A percentile compares a stretch with the other conserved stretches of the same genome.
Evolutionary conservation across 1,140 invertebrate genomes (phyloP).

Genomic region (Drosophila subobscura): DNA sequence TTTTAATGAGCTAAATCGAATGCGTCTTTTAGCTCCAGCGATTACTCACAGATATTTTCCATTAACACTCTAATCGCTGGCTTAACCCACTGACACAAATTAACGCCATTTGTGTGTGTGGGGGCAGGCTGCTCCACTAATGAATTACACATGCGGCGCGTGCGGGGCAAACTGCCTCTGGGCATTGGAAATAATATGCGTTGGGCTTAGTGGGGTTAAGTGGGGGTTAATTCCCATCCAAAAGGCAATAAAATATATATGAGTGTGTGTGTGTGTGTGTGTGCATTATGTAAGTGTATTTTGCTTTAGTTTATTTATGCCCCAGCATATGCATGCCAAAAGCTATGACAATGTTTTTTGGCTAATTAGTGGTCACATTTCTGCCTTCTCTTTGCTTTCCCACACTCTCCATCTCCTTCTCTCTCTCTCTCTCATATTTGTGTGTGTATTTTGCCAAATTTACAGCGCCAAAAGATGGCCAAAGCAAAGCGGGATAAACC

Average conservation of each 20-base stretch:
- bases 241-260: conserved; percentile 35
- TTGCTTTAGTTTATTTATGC: conserved; percentile 9
- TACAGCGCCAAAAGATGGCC: conserved; percentile 35
- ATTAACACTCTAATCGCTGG: conserved; percentile 25
- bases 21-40: neutral
- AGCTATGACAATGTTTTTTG: conserved; percentile 44
- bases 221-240: conserved; percentile 8
- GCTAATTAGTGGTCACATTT: conserved; percentile 49
- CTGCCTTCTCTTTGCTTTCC: too few species aligned
- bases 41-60: conserved; percentile 33
- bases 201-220: neutral
- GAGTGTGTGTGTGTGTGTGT: neutral
- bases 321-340: conserved; percentile 4
- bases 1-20: conserved; percentile 12
- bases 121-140: conserved; percentile 5
- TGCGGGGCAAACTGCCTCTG: too few species aligned
- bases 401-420: neutral
- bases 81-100: conserved; percentile 34
- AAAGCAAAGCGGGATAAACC: conserved; percentile 37
- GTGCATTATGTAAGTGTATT: neutral
- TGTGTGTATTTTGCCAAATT: conserved; percentile 22
- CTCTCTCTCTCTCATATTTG: neutral
- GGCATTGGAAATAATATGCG: too few species aligned
- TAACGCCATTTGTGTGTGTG: conserved; percentile 17
- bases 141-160: conserved; percentile 29